Conservation (phyloP, 2,888 invertebrate species). For the Sarcophaga variegata region DNA sequence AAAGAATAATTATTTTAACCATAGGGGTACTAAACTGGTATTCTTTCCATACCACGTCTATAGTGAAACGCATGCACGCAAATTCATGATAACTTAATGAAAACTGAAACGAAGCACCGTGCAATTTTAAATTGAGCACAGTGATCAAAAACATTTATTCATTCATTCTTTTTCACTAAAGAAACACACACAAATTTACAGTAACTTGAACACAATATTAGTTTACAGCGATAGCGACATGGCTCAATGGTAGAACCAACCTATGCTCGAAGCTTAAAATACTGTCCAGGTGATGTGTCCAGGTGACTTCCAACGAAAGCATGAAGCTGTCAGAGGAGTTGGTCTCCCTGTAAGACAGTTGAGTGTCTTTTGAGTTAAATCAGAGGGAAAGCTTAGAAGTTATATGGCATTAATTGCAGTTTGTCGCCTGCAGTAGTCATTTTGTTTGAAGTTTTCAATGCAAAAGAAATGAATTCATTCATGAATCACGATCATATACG, state of each 20-base stretch:
- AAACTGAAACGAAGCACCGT: background rate
- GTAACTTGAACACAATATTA: background rate
- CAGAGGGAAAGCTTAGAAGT: no score
- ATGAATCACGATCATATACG: background rate
- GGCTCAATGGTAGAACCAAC: no score
- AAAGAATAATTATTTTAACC: conserved; percentile 40
- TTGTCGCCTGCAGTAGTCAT: background rate
- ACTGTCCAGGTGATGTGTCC: no score
- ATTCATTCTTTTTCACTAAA: background rate
- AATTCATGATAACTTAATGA: background rate
- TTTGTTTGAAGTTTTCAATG: background rate
- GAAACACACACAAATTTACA: no score
- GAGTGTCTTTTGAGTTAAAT: no score
- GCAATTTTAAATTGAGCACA: no score
- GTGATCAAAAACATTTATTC: background rate
- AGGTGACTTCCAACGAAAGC: no score
- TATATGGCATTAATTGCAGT: background rate
- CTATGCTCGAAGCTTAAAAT: no score
- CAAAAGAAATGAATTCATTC: background rate
- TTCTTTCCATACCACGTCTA: background rate
- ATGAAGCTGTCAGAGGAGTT: no score
- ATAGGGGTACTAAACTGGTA: conserved; percentile 15
- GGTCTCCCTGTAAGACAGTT: no score
- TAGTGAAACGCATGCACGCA: background rate
- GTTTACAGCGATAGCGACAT: no score